Evolutionary conservation across 1,140 invertebrate species (phyloP), one percentile per base, ranked within the genome.

Genomic region (Portunus trituberculatus): DNA sequence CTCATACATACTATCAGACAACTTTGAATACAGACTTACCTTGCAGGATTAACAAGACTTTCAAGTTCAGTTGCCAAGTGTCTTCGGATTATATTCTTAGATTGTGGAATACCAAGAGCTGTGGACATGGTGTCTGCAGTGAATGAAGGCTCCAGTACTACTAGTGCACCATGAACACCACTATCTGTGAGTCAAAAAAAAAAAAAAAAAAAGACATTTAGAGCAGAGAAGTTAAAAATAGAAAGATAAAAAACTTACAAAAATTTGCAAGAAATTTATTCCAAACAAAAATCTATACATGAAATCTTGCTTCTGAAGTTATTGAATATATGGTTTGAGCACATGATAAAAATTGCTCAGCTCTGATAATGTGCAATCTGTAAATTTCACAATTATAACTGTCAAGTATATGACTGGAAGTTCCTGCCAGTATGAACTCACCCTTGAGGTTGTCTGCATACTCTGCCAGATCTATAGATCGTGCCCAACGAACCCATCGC

Each of bases 371-470:
- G 39, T 59, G 16, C 16, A 59, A 59, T 20, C 52, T 59, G 8
- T 59, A 14, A 20, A 59, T 59, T 14, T 59, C 52, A 59, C 12
- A 14, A 59, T 59, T 10, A 59, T 59, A 59, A 59, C 16, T 59
- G 52, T 0, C 52, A 59, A 59, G 10, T 59, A 59, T 0, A 10
- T 14, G 52, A 59, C 52, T 59, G 8, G 52, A 10, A 59, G 52
- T 10, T 39, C 1, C 52, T 59, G 52, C 52, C 52, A 59, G 52
- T 20, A 12, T 14, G 52, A 59, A 59, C 92, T 96, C 97, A 98
- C 98, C 98, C 98, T 99, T 99, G n/a, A 99, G 97, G 97, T 99
- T 99, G 95, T 99, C 98, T 96, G 98, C 98, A 97, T 99, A 99
- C 97, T 99, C 99, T 87, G 98, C 98, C 96, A 99, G 97, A 97